Percentiles rank a stretch among this genome's conserved stretches.
phyloP scores from a whole-genome alignment of 1,140 invertebrate species.

The Monochamus saltuarius region DNA sequence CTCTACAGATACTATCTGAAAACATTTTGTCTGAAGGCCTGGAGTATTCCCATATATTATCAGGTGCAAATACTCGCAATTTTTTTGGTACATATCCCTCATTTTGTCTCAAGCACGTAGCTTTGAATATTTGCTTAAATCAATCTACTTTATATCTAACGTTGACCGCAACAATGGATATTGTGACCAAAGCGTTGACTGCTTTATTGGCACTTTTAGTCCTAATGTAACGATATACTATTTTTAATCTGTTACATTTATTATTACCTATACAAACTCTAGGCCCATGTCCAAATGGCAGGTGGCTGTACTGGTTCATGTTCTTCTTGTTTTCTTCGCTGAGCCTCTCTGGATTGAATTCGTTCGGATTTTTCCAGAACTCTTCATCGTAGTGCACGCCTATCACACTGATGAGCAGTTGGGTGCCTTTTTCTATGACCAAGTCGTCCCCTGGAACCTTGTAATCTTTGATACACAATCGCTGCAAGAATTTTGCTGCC shows the following conservation, averaged over 20 bases:
- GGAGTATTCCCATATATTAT: no score
- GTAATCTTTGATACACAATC: slow-evolving; percentile 48
- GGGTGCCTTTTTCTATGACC: slow-evolving; percentile 46
- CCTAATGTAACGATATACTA: no score
- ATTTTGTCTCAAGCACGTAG: no score
- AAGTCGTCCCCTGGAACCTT: slow-evolving; percentile 49
- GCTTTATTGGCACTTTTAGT: no score
- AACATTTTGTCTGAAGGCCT: no score
- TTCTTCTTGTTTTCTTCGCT: slow-evolving; percentile 51
- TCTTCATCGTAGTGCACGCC: slow-evolving; percentile 49
- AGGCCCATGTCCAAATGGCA: slow-evolving; percentile 69
- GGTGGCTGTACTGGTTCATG: slow-evolving; percentile 53
- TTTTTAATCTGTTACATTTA: neutral
- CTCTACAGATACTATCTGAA: no score
- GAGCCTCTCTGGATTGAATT: slow-evolving; percentile 47
- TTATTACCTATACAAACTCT: slow-evolving; percentile 62
- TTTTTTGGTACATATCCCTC: no score
- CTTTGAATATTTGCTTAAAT: neutral
- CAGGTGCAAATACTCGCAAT: no score
- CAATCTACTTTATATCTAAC: no score
- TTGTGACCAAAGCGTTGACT: no score
- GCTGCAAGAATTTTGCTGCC: slow-evolving; percentile 43
- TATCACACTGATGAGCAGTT: slow-evolving; percentile 38
- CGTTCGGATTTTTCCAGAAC: slow-evolving; percentile 51
- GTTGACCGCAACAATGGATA: no score